These are phyloP conservation scores for Sebastes iracundus DNA, from an alignment of 2,797 vertebrate species.

Conservation along the genomic window DNA sequence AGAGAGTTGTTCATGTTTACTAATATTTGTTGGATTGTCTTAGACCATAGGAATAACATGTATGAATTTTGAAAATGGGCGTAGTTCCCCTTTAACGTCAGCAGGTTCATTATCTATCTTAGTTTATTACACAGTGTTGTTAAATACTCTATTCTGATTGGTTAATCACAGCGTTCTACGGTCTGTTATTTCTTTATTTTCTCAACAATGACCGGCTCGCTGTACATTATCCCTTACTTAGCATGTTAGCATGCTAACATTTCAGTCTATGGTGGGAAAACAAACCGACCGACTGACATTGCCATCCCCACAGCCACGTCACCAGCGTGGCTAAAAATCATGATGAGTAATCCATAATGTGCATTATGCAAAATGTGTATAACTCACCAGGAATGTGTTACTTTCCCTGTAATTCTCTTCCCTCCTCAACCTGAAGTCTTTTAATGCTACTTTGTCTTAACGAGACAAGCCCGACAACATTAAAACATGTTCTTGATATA, in stretches of 20 bases:
- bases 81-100: no score
- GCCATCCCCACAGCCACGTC: neutral
- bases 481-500: slow-evolving; percentile 21
- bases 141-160: no score
- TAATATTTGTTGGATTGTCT: neutral
- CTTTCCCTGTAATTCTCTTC: neutral
- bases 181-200: no score
- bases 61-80: no score
- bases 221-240: no score
- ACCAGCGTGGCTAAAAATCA: neutral
- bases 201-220: no score
- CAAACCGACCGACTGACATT: neutral
- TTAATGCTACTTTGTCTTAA: neutral
- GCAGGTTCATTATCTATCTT: neutral
- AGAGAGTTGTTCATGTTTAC: neutral
- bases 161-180: no score
- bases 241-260: neutral
- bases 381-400: neutral
- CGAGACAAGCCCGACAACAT: neutral
- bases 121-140: no score
- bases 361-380: neutral
- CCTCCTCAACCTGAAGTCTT: neutral
- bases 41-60: no score
- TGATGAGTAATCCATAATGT: neutral
- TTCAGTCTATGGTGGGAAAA: neutral